A percentile compares a stretch with the other conserved stretches of the same genome.
Conservation (phyloP, 2,113 vertebrate genomes). For the Corythoichthys intestinalis region DNA sequence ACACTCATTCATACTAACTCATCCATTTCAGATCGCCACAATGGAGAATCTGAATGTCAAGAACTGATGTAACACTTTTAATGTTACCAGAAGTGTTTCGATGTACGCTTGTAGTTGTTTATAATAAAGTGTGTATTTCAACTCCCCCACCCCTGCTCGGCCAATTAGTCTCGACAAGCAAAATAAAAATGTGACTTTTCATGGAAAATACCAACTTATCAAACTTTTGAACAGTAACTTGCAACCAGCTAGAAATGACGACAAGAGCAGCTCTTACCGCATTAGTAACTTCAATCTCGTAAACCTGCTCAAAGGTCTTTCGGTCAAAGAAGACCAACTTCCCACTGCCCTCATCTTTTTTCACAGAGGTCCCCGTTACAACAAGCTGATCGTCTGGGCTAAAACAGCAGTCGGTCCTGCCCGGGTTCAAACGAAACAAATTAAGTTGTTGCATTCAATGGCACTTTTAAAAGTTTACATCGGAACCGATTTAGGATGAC, state of each 20-base stretch:
- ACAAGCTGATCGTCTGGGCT: slow-evolving; percentile 94
- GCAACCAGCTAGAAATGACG: neutral
- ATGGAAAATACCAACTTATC: neutral
- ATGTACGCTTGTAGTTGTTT: too few species aligned
- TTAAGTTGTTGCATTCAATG: neutral
- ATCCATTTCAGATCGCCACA: neutral
- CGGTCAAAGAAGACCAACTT: slow-evolving; percentile 89
- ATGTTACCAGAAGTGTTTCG: too few species aligned
- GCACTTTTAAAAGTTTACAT: neutral
- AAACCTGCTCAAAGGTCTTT: slow-evolving; percentile 81
- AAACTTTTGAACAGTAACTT: neutral
- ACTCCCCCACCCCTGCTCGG: too few species aligned
- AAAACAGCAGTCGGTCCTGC: slow-evolving; percentile 95
- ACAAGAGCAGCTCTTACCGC: slow-evolving; percentile 67
- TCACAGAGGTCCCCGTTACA: slow-evolving; percentile 90
- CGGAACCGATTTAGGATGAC: slow-evolving; percentile 28
- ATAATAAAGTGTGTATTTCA: too few species aligned
- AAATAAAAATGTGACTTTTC: too few species aligned
- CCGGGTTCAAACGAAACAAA: slow-evolving; percentile 6
- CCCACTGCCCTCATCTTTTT: slow-evolving; percentile 84
- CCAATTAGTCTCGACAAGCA: too few species aligned
- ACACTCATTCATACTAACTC: neutral
- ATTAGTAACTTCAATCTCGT: slow-evolving; percentile 90
- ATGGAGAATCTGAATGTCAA: neutral
- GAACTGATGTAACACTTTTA: too few species aligned